These are phyloP conservation scores for Cottus gobio DNA, from an alignment of 2,113 vertebrate species.

Conservation along the genomic window DNA sequence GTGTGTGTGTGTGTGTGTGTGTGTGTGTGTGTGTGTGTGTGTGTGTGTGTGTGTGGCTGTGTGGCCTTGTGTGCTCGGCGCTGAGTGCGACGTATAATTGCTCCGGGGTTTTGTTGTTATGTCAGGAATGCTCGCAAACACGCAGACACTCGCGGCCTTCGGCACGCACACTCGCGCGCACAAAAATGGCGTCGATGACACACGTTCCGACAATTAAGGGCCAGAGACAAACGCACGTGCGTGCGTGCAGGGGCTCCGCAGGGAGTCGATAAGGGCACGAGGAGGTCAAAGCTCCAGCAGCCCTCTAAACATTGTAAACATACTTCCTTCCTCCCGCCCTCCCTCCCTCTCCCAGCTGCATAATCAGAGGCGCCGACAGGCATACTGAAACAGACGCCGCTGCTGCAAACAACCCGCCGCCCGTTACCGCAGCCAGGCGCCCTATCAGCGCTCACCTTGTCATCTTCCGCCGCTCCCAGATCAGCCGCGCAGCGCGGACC, in stretches of 20 bases:
- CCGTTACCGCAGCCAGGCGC: slow-evolving; percentile 25
- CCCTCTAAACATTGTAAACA: slow-evolving; percentile 80
- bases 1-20: background rate
- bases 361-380: slow-evolving; percentile 74
- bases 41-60: background rate
- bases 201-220: slow-evolving; percentile 65
- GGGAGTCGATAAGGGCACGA: slow-evolving; percentile 68
- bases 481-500: slow-evolving; percentile 56
- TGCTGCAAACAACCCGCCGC: slow-evolving; percentile 57
- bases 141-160: slow-evolving; percentile 35
- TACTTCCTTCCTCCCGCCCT: slow-evolving; percentile 81
- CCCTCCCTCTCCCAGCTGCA: slow-evolving; percentile 75
- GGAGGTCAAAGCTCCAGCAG: slow-evolving; percentile 79
- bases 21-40: slow-evolving; percentile 29
- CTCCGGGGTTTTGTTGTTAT: slow-evolving; percentile 72
- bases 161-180: slow-evolving; percentile 49
- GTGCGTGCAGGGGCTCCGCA: slow-evolving; percentile 59
- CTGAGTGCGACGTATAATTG: slow-evolving; percentile 66
- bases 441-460: slow-evolving; percentile 73
- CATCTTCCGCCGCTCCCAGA: slow-evolving; percentile 63
- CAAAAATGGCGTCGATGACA: slow-evolving; percentile 53
- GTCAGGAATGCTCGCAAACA: slow-evolving; percentile 72
- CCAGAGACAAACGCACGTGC: slow-evolving; percentile 62
- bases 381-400: slow-evolving; percentile 60
- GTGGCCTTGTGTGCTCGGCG: slow-evolving; percentile 29